Percentiles rank a stretch among this genome's conserved stretches.
phyloP scores from a whole-genome alignment of 2,888 invertebrate species.

The Eueremaeus valkanovi region DNA sequence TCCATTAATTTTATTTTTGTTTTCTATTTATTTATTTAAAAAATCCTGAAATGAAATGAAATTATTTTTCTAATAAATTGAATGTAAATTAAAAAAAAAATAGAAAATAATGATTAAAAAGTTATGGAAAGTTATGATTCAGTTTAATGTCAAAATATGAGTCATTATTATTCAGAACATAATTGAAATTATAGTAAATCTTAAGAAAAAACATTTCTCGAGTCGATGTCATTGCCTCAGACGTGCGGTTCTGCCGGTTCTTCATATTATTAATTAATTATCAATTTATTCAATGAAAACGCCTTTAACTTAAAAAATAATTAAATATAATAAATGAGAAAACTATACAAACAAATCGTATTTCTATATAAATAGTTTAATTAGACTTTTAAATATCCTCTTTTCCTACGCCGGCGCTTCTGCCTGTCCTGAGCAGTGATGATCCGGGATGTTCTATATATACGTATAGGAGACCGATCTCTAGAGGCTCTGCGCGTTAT shows the following conservation, averaged over 20 bases:
- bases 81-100: background rate
- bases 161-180: background rate
- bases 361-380: slow-evolving; percentile 12
- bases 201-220: background rate
- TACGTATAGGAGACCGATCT: background rate
- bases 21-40: no score
- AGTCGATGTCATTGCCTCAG: no score
- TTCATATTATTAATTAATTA: background rate
- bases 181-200: background rate
- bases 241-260: background rate
- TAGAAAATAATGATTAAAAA: background rate
- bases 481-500: background rate
- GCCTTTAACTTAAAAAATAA: background rate
- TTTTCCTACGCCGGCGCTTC: slow-evolving; percentile 23
- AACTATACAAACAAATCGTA: slow-evolving; percentile 27
- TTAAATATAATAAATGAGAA: background rate
- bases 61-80: background rate
- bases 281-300: background rate
- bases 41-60: no score
- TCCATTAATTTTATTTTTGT: background rate
- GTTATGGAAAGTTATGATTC: slow-evolving; percentile 27
- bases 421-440: background rate
- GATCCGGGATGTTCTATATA: background rate
- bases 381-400: slow-evolving; percentile 20
- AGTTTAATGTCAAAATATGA: slow-evolving; percentile 7